Evolutionary conservation across 2,797 vertebrate genomes (phyloP).

Genomic region (Rhinella marina): DNA sequence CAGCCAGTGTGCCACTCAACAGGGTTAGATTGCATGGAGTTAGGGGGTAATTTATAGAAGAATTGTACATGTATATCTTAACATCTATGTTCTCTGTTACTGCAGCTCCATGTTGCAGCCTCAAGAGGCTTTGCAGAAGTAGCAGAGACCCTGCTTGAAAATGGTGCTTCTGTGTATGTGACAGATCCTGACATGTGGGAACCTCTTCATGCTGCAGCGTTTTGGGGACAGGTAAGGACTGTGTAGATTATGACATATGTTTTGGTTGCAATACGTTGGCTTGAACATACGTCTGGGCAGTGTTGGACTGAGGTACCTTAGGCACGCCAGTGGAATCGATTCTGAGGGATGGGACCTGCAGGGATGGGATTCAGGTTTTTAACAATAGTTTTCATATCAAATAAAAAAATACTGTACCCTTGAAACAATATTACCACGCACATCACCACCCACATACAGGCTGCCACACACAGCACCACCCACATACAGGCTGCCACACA

Average conservation of each 20-base stretch:
- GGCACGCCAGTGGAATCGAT: too few relatives aligned
- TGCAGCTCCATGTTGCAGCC: constrained; percentile 87
- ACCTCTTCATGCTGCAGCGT: constrained; percentile 93
- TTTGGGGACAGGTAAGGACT: constrained; percentile 92
- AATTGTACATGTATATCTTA: background rate
- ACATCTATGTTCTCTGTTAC: background rate
- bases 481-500: too few relatives aligned
- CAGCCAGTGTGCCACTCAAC: too few relatives aligned
- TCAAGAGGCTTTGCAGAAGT: constrained; percentile 93
- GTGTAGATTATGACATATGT: background rate
- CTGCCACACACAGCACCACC: too few relatives aligned
- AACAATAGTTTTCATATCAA: too few relatives aligned
- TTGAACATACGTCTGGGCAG: too few relatives aligned
- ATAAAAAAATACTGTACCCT: too few relatives aligned
- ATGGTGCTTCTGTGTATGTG: constrained; percentile 86
- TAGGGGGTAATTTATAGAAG: background rate
- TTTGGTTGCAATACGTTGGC: background rate
- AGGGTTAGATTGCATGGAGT: background rate
- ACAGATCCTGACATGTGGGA: constrained; percentile 95
- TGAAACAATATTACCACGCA: too few relatives aligned
- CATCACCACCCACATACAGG: too few relatives aligned
- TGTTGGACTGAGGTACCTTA: too few relatives aligned
- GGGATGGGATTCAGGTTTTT: too few relatives aligned
- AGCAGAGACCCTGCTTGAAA: constrained; percentile 91
- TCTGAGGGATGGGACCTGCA: too few relatives aligned